Conservation (phyloP, 2,113 vertebrate species). For the Psilopsiagon aymara region DNA sequence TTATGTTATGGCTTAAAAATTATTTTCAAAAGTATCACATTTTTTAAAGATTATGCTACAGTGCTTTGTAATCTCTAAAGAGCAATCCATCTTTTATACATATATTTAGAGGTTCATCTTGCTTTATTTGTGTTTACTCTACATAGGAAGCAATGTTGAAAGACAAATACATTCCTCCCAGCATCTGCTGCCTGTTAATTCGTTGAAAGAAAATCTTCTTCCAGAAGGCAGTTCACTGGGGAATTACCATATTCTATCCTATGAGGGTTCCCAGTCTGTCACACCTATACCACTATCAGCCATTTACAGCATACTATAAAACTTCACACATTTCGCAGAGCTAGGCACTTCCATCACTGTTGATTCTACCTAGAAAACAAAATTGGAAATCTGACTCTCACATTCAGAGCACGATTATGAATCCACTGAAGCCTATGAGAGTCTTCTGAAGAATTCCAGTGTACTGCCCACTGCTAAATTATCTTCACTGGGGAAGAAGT, state of each 20-base stretch:
- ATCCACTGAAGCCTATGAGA: background rate
- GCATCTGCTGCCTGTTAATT: background rate
- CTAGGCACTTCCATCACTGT: background rate
- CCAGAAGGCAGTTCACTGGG: background rate
- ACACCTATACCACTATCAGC: background rate
- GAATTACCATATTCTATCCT: background rate
- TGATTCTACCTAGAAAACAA: background rate
- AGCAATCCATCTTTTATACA: background rate
- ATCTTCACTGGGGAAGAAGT: background rate
- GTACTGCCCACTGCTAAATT: background rate
- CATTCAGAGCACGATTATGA: background rate
- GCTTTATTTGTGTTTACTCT: background rate
- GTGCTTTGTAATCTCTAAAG: background rate
- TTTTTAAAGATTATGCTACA: background rate
- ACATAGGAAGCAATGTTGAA: background rate
- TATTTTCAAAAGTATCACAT: background rate
- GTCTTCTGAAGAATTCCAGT: background rate
- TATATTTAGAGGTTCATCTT: background rate
- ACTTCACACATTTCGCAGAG: background rate
- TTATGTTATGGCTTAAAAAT: background rate
- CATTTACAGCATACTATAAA: fast-evolving
- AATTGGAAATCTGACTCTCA: background rate
- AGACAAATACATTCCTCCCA: background rate
- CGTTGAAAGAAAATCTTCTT: background rate
- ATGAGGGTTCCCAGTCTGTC: background rate